Percentiles rank a stretch among this genome's conserved stretches.
Conservation (phyloP, 2,113 vertebrate genomes). For the Acanthisitta chloris region DNA sequence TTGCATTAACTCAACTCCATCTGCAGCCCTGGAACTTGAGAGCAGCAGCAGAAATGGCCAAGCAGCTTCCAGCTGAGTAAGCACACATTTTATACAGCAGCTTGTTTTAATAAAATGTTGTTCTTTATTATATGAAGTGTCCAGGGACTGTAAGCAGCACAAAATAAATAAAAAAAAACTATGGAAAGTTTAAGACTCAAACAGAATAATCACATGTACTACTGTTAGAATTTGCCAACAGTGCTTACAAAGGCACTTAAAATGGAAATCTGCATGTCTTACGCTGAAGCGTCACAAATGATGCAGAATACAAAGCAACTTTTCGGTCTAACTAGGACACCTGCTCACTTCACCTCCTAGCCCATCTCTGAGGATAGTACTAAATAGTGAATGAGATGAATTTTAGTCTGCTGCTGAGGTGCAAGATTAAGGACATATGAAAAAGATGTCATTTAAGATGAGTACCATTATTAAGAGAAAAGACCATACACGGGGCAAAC, state of each 20-base stretch:
- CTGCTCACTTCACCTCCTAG: not conserved
- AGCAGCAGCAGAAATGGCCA: not conserved
- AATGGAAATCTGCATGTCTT: not conserved
- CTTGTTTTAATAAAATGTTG: conserved; percentile 34
- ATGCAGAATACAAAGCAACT: not conserved
- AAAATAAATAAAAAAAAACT: not conserved
- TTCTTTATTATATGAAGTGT: not conserved
- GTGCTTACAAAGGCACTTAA: not conserved
- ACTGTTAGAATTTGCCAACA: not conserved
- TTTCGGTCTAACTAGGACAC: not conserved
- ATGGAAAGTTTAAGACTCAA: not conserved
- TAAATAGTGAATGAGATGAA: not conserved
- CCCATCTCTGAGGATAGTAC: not conserved
- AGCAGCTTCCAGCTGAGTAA: conserved; percentile 48
- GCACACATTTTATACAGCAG: conserved; percentile 12
- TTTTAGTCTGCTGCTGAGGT: not conserved
- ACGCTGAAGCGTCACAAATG: not conserved
- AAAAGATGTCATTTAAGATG: not conserved
- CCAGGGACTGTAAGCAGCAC: not conserved
- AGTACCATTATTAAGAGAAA: not conserved
- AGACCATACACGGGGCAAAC: not conserved
- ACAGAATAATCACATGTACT: not conserved
- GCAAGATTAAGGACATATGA: not conserved
- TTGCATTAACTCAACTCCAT: not conserved
- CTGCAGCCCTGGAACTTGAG: conserved; percentile 31